Evolutionary conservation across 2,888 invertebrate species (phyloP), one percentile per base, ranked within the genome.

Genomic region (Heterodera filipjevi): DNA sequence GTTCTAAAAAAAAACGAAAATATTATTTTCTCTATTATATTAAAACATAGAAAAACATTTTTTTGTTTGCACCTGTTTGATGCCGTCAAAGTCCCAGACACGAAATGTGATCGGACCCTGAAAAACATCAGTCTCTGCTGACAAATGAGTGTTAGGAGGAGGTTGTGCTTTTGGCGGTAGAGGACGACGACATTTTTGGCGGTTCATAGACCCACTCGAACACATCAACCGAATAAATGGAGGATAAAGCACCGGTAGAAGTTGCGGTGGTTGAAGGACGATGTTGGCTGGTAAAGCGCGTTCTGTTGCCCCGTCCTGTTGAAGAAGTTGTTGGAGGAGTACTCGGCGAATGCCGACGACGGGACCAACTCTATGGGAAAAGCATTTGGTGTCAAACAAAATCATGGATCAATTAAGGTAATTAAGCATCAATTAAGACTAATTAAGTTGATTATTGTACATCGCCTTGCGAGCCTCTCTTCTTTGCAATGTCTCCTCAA

Each of bases 311-410:
- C 10, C 46, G 59, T 59, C 59, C 0, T 97, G 98, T 0, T 96
- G 96, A 66, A 16, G 33, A 68, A 12, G 79, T 76, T 35, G 76
- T 35, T 3, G 75, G 64, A 14, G 44, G 32, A 10, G 46, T n/a
- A 93, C 93, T 0, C 93, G 92, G 66, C 93, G 93, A 88, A 90
- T 95, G 95, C 49, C 95, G 95, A 74, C 96, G 92, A 89, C 94
- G 95, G 0, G 95, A 94, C 96, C 96, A 96, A 89, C 95, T 95
- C 93, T 77, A 49, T 49, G 1, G 49, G 2, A 16, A 49, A 19
- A 1, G n/a, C n/a, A 49, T 49, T 19, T 0, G 6, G 16, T 49
- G 16, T 16, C 49, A 19, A 49, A 49, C 10, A 0, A 49, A 49
- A 3, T 49, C 8, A 12, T 16, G 46, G 16, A 49, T 49, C 14